Base-by-base conservation (phyloP, 2,888 invertebrate genomes). In the Spodoptera exigua region DNA sequence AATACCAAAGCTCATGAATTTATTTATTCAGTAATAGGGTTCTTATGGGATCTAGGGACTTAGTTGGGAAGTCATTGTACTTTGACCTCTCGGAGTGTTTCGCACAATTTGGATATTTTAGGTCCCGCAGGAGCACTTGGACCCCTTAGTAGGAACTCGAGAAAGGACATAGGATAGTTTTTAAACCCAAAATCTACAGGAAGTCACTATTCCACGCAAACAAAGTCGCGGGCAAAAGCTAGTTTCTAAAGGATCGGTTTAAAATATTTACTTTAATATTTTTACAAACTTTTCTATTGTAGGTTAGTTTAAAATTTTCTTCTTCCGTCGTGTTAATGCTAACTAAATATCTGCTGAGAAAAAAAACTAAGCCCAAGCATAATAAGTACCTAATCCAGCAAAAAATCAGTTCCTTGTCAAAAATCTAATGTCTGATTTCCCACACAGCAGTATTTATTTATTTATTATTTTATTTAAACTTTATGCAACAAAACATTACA, bases 41-140 rank as follows among this genome's bases (percentile, higher is more conserved):
- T 41, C 48, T 21, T 49, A 45, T 45, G 53, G 51, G 57, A 53
- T 32, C 63, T 40, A 37, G 58, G 58, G 52, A 61, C 14, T 39
- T 16, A 60, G 39, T 49, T 52, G 21, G 43, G 47, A 62, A 49
- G 43, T 43, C 45, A 52, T 40, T 12, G 72, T 61, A 44, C 45
- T 60, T 57, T 61, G 66, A 70, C 75, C 71, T 60, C 56, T 39
- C n/a, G 16, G 27, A 40, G 34, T 41, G 36, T 46, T 64, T 48
- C 48, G 36, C 17, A 44, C 17, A 59, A 39, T 27, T 43, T 10
- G 44, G 47, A 44, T 62, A 51, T 51, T 70, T 58, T 53, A 58
- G 35, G 17, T 48, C 70, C 51, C 74, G 21, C 3, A 16, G 52
- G 74, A 37, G 21, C 54, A 52, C 63, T 70, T 58, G 36, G 35